phyloP scores from a whole-genome alignment of 2,888 invertebrate species.

The Xestoiulus laeticollis region DNA sequence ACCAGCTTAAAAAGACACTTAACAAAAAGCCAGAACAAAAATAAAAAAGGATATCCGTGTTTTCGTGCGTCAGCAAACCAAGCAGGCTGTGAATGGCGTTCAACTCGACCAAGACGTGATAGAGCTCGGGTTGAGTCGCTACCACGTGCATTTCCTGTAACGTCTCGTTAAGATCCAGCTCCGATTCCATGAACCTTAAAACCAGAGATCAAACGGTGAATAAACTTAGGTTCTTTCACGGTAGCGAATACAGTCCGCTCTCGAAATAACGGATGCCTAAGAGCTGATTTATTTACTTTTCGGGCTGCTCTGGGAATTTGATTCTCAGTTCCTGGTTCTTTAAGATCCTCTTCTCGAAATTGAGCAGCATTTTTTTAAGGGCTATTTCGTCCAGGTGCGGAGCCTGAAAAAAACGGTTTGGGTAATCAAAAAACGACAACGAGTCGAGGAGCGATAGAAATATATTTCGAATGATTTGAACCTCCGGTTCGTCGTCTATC shows the following conservation, averaged over 20 bases:
- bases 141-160: constrained; percentile 90
- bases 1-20: not conserved
- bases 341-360: constrained; percentile 93
- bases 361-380: constrained; percentile 85
- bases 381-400: constrained; percentile 87
- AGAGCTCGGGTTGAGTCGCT: constrained; percentile 95
- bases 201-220: too few species aligned
- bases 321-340: constrained; percentile 98
- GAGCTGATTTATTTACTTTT: constrained; percentile 74
- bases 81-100: constrained; percentile 90
- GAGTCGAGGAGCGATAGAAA: too few species aligned
- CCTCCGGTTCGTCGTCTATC: constrained; percentile 83
- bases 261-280: too few species aligned
- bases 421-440: not conserved
- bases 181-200: constrained; percentile 91
- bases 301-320: constrained; percentile 95
- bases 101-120: constrained; percentile 87
- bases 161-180: constrained; percentile 89
- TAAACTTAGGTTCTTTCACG: too few species aligned
- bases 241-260: too few species aligned
- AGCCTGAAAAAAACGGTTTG: constrained; percentile 60
- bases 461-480: constrained; percentile 60
- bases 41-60: constrained; percentile 75
- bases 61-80: constrained; percentile 93
- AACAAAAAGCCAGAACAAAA: not conserved